Percentiles rank a stretch among this genome's conserved stretches.
Conservation (phyloP, 1,140 invertebrate species). For the Drosophila nigromelanica region DNA sequence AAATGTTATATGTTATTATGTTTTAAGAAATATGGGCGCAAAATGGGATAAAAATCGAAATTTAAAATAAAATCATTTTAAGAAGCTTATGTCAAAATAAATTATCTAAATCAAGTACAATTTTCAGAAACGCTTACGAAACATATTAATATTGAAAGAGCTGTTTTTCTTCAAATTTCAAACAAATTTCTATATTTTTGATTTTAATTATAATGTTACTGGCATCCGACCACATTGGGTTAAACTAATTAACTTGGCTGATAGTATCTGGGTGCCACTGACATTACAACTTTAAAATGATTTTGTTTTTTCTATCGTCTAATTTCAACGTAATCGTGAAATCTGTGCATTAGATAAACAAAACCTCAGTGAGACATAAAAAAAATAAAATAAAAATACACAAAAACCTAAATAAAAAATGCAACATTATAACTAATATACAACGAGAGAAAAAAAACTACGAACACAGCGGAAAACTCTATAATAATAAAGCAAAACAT, state of each 20-base stretch:
- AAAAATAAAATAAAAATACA: slow-evolving; percentile 49
- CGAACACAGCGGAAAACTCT: slow-evolving; percentile 65
- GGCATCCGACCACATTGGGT: slow-evolving; percentile 28
- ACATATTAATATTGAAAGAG: background rate
- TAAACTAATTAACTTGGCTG: slow-evolving; percentile 22
- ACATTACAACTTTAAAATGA: slow-evolving; percentile 60
- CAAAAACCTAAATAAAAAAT: slow-evolving; percentile 48
- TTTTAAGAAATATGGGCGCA: background rate
- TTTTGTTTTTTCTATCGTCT: slow-evolving; percentile 47
- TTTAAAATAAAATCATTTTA: slow-evolving; percentile 51
- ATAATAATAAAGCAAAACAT: slow-evolving; percentile 57
- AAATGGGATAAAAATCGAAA: background rate
- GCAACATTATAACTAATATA: slow-evolving; percentile 66
- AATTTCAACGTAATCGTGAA: slow-evolving; percentile 64
- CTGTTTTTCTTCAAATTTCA: background rate
- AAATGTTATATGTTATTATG: background rate
- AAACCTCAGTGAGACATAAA: slow-evolving; percentile 57
- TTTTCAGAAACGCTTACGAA: background rate
- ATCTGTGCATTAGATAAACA: slow-evolving; percentile 63
- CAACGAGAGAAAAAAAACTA: slow-evolving; percentile 40
- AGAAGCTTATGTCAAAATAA: background rate
- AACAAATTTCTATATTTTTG: background rate
- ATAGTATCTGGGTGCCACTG: slow-evolving; percentile 12
- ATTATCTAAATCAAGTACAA: too few relatives aligned
- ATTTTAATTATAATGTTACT: slow-evolving; percentile 5